A percentile compares a stretch with the other conserved stretches of the same genome.
These are phyloP conservation scores for Drosophila mulleri DNA, from an alignment of 2,888 invertebrate species.

Conservation along the genomic window DNA sequence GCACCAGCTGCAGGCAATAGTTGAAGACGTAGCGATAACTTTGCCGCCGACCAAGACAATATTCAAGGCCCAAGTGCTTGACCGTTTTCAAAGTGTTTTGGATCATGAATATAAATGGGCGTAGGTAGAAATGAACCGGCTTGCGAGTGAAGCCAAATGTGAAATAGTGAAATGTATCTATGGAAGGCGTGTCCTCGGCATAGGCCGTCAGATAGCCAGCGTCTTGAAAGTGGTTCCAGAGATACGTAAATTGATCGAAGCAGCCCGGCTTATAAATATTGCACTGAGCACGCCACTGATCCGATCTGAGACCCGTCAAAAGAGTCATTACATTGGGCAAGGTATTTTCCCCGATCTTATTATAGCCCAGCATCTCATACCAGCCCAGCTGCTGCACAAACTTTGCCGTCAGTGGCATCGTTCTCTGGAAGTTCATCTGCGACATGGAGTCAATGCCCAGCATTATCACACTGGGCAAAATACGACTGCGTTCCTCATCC, in stretches of 20 bases:
- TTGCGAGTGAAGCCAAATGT: conserved; percentile 87
- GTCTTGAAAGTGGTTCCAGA: conserved; percentile 90
- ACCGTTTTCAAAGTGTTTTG: conserved; percentile 86
- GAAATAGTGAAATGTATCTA: conserved; percentile 2
- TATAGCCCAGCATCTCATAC: conserved; percentile 90
- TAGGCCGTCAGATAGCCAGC: conserved; percentile 90
- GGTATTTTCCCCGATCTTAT: conserved; percentile 92
- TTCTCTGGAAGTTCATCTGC: conserved; percentile 87
- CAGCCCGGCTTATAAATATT: conserved; percentile 85
- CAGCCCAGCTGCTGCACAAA: conserved; percentile 88
- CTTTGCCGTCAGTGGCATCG: conserved; percentile 89
- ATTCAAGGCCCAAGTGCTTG: conserved; percentile 86
- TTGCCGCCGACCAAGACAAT: conserved; percentile 87
- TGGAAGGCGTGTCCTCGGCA: conserved; percentile 89
- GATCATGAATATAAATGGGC: conserved; percentile 89
- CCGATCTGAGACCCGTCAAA: conserved; percentile 88
- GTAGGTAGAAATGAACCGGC: conserved; percentile 92
- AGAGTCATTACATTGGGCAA: conserved; percentile 94
- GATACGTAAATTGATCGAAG: conserved; percentile 88
- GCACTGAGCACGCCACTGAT: conserved; percentile 85
- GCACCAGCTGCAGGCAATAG: conserved; percentile 88
- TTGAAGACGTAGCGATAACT: conserved; percentile 88
- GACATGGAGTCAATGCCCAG: conserved; percentile 92
- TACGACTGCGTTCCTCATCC: conserved; percentile 16
- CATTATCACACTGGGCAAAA: conserved; percentile 87